phyloP scores from a whole-genome alignment of 2,113 vertebrate genomes.

The Uria aalge region DNA sequence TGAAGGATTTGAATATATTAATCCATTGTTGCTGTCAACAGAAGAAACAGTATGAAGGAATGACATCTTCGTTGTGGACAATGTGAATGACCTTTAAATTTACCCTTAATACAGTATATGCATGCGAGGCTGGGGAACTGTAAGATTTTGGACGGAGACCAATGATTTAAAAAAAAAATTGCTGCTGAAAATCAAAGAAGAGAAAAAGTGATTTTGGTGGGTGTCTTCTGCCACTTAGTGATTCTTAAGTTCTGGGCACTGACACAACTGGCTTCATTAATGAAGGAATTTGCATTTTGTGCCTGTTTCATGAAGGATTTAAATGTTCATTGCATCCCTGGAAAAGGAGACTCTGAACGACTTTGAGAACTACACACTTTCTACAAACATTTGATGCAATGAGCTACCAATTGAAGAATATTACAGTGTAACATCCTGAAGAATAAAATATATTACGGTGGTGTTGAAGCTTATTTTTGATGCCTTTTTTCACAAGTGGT shows the following conservation, averaged over 20 bases:
- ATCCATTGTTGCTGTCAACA: constrained; percentile 91
- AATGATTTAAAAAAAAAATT: constrained; percentile 54
- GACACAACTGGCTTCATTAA: constrained; percentile 61
- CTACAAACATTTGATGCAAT: constrained; percentile 61
- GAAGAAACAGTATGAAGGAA: constrained; percentile 94
- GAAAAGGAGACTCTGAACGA: constrained; percentile 49
- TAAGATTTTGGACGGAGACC: constrained; percentile 67
- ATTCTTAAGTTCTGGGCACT: constrained; percentile 54
- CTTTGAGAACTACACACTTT: constrained; percentile 75
- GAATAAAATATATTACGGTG: constrained; percentile 75
- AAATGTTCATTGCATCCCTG: constrained; percentile 63
- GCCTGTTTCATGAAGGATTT: constrained; percentile 69
- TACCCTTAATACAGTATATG: constrained; percentile 78
- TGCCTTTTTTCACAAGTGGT: constrained; percentile 87
- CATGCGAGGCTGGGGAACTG: constrained; percentile 77
- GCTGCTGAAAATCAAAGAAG: constrained; percentile 67
- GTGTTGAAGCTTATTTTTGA: constrained; percentile 76
- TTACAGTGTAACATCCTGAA: constrained; percentile 83
- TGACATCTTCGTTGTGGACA: constrained; percentile 18
- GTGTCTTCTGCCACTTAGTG: constrained; percentile 72
- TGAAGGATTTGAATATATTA: constrained; percentile 98
- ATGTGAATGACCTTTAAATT: constrained; percentile 68
- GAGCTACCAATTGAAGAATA: constrained; percentile 69
- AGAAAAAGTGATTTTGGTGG: constrained; percentile 59
- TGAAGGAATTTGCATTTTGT: constrained; percentile 69